Conservation (phyloP, 2,113 vertebrate genomes). For the Cyprinodon brontotheroides region DNA sequence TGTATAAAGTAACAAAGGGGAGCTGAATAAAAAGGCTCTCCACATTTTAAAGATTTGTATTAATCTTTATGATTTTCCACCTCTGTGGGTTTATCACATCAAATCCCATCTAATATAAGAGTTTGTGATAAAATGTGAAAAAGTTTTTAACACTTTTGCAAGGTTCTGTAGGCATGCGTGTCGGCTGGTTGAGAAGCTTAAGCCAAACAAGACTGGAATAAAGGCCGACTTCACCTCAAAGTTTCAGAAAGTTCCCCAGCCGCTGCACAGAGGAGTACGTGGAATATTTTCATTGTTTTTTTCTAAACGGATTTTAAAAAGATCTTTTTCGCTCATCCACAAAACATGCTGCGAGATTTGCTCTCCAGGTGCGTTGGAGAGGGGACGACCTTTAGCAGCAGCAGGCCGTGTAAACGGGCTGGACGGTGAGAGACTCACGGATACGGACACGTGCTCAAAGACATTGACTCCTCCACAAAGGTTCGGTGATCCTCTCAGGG, state of each 20-base stretch:
- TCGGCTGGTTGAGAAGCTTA: slow-evolving; percentile 30
- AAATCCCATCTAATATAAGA: not conserved
- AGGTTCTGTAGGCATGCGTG: slow-evolving; percentile 11
- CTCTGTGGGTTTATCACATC: not conserved
- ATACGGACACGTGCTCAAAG: slow-evolving; percentile 24
- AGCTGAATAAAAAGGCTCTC: no score
- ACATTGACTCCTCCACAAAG: slow-evolving; percentile 26
- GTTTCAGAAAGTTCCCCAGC: not conserved
- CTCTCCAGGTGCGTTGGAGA: slow-evolving; percentile 37
- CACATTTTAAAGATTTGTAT: not conserved
- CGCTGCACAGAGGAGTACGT: no score
- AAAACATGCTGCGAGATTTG: not conserved
- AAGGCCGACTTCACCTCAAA: not conserved
- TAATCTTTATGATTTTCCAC: not conserved
- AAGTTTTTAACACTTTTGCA: not conserved
- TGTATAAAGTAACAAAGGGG: not conserved
- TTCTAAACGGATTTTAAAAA: not conserved
- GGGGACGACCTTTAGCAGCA: not conserved
- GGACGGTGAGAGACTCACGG: slow-evolving; percentile 18
- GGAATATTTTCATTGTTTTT: no score
- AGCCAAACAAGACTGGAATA: slow-evolving; percentile 25
- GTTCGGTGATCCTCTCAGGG: slow-evolving; percentile 46
- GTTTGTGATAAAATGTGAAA: no score
- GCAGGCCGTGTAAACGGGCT: not conserved
- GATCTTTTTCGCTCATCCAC: not conserved